Evolutionary conservation across 2,888 invertebrate species (phyloP).

Genomic region (Phyto melanocephala): DNA sequence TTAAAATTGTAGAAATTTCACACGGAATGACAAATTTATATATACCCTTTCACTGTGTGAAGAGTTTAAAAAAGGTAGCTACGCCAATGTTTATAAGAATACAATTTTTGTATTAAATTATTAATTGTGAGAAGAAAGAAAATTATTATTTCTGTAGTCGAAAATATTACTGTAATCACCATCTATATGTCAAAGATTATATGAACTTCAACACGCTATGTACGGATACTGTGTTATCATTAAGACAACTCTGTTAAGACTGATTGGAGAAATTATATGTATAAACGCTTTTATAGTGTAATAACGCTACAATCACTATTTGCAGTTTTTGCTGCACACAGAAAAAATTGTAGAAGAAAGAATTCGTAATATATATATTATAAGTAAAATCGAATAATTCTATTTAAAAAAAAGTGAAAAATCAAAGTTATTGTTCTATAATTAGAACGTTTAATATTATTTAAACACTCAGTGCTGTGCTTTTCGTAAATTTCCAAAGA

Average conservation of each 20-base stretch:
- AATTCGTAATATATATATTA: slow-evolving; percentile 51
- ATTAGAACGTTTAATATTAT: background rate
- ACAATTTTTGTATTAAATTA: too few species aligned
- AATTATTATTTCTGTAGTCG: too few species aligned
- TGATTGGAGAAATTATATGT: background rate
- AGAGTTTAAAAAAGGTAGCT: too few species aligned
- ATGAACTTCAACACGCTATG: too few species aligned
- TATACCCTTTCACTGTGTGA: too few species aligned
- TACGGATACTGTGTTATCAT: background rate
- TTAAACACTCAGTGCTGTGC: background rate
- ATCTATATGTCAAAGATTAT: too few species aligned
- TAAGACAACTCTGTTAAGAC: slow-evolving; percentile 1
- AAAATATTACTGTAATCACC: too few species aligned
- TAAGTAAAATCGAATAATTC: background rate
- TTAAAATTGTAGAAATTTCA: too few species aligned
- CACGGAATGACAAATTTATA: too few species aligned
- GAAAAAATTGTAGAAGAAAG: slow-evolving; percentile 43
- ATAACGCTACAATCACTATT: slow-evolving; percentile 46
- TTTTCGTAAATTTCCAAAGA: slow-evolving; percentile 34
- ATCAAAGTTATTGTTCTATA: background rate
- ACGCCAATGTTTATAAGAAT: too few species aligned
- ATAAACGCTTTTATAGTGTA: slow-evolving; percentile 15
- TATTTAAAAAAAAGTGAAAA: background rate
- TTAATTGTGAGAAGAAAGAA: too few species aligned
- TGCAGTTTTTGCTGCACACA: slow-evolving; percentile 57